phyloP scores from a whole-genome alignment of 2,113 vertebrate genomes.

The Hydropotes inermis region DNA sequence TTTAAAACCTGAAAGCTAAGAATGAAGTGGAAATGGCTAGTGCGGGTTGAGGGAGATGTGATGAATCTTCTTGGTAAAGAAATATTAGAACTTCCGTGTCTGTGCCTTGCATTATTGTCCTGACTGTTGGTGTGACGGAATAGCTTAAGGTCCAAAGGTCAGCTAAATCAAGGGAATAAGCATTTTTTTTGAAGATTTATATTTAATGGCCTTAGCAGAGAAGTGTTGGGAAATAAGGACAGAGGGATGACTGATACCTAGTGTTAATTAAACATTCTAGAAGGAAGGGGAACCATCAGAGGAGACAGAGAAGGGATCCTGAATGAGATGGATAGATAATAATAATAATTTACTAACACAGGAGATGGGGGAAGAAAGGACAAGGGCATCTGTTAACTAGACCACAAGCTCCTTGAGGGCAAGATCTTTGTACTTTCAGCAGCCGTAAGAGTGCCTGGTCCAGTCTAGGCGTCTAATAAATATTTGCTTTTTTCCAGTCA shows the following conservation, averaged over 20 bases:
- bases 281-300: neutral
- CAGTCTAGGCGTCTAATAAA: neutral
- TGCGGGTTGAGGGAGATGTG: neutral
- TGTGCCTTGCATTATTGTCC: neutral
- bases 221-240: neutral
- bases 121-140: neutral
- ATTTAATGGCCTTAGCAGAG: neutral
- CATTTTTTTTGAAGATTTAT: neutral
- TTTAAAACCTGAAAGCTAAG: neutral
- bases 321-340: neutral
- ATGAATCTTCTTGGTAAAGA: neutral
- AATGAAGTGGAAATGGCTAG: neutral
- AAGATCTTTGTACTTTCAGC: neutral
- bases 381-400: neutral
- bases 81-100: neutral
- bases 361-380: neutral
- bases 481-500: neutral
- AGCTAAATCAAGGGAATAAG: neutral
- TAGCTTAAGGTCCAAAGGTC: neutral
- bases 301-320: neutral
- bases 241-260: neutral
- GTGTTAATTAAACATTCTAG: neutral
- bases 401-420: neutral
- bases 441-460: neutral
- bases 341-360: neutral